A percentile compares a stretch with the other conserved stretches of the same genome.
Evolutionary conservation across 1,140 invertebrate genomes (phyloP).

Genomic region (Aphidius ervi): DNA sequence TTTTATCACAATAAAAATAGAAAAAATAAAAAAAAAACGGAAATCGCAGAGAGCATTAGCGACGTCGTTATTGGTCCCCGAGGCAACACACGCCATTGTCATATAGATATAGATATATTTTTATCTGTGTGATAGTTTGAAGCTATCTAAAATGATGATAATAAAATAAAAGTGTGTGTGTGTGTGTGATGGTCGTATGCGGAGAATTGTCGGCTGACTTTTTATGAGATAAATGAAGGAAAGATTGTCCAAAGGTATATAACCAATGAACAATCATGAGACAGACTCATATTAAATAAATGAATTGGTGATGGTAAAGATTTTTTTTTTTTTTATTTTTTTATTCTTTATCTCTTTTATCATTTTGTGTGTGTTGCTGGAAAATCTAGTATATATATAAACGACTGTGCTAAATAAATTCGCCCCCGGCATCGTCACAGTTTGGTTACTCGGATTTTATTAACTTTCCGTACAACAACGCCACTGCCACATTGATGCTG

Average conservation of each 20-base stretch:
- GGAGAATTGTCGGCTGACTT: conserved; percentile 17
- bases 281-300: conserved; percentile 23
- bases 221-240: conserved; percentile 47
- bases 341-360: background rate
- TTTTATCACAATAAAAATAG: too few relatives aligned
- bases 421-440: conserved; percentile 28
- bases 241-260: conserved; percentile 35
- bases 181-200: too few relatives aligned
- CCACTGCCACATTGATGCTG: background rate
- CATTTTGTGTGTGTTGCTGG: background rate
- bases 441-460: conserved; percentile 19
- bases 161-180: too few relatives aligned
- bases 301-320: background rate
- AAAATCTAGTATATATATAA: too few relatives aligned
- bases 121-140: too few relatives aligned
- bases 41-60: too few relatives aligned
- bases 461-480: conserved; percentile 21
- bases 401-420: conserved; percentile 51
- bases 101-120: too few relatives aligned
- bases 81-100: too few relatives aligned
- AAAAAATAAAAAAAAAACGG: too few relatives aligned
- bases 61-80: too few relatives aligned
- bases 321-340: background rate
- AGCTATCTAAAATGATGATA: too few relatives aligned
- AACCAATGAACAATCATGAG: conserved; percentile 24